Conservation (phyloP, 2,113 vertebrate genomes). For the Gambusia affinis region DNA sequence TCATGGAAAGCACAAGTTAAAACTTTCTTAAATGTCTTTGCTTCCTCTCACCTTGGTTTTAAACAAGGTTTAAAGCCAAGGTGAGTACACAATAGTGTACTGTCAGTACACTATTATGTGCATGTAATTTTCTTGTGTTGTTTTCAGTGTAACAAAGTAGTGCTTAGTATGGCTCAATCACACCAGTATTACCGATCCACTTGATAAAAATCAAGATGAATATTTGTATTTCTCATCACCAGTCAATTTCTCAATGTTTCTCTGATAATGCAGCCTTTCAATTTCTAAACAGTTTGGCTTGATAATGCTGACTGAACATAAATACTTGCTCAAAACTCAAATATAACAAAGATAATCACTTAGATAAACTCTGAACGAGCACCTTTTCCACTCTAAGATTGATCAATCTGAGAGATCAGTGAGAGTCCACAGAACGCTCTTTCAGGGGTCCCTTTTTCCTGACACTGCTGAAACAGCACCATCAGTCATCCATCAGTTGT, state of each 20-base stretch:
- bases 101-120: too few species aligned
- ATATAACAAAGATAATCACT: not conserved
- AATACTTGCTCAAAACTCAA: not conserved
- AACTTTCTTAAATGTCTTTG: not conserved
- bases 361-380: conserved; percentile 36
- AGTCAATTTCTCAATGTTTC: too few species aligned
- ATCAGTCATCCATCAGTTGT: conserved; percentile 82
- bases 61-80: not conserved
- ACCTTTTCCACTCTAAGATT: conserved; percentile 47
- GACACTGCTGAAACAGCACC: conserved; percentile 72
- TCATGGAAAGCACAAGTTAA: not conserved
- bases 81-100: too few species aligned
- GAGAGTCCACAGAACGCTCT: conserved; percentile 65
- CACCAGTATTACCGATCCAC: not conserved
- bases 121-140: too few species aligned
- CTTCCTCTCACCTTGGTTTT: not conserved
- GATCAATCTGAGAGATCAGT: conserved; percentile 52
- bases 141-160: too few species aligned
- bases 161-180: not conserved
- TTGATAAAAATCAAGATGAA: too few species aligned
- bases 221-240: not conserved
- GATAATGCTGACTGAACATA: not conserved
- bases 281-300: not conserved
- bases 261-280: too few species aligned
- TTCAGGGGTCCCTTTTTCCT: conserved; percentile 54